Conservation (phyloP, 2,113 vertebrate genomes). For the Datnioides undecimradiatus region DNA sequence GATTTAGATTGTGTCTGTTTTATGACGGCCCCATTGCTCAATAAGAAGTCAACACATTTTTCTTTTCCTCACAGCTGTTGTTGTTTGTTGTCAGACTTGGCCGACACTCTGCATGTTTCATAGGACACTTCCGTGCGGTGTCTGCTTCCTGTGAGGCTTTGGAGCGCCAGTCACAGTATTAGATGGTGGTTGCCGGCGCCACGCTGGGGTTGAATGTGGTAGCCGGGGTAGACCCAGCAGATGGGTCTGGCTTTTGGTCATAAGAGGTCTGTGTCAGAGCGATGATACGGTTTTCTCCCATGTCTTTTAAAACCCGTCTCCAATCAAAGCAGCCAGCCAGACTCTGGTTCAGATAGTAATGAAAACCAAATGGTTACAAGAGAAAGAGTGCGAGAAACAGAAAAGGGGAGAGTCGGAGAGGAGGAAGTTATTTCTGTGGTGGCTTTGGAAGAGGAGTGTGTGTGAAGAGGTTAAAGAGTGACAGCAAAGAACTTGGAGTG, state of each 20-base stretch:
- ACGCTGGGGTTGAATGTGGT: conserved; percentile 73
- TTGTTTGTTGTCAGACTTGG: conserved; percentile 70
- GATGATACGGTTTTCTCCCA: conserved; percentile 87
- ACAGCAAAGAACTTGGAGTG: conserved; percentile 1
- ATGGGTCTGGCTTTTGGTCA: conserved; percentile 87
- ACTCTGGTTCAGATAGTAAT: conserved; percentile 87
- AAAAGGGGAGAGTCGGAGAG: conserved; percentile 24
- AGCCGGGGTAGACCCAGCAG: conserved; percentile 86
- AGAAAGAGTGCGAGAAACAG: conserved; percentile 74
- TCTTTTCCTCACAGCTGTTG: conserved; percentile 65
- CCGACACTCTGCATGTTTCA: conserved; percentile 66
- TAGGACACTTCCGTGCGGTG: conserved; percentile 62
- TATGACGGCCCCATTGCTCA: conserved; percentile 42
- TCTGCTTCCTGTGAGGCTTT: conserved; percentile 70
- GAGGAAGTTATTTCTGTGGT: conserved; percentile 50
- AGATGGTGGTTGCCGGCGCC: conserved; percentile 74
- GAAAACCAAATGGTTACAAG: conserved; percentile 89
- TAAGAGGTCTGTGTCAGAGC: conserved; percentile 86
- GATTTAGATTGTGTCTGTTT: conserved; percentile 50
- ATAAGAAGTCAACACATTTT: conserved; percentile 52
- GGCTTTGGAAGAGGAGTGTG: conserved; percentile 44
- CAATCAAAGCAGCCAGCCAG: conserved; percentile 83
- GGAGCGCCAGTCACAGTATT: conserved; percentile 81
- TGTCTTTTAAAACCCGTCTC: conserved; percentile 48
- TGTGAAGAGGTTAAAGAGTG: conserved; percentile 54